Percentiles rank a stretch among this genome's conserved stretches.
Conservation (phyloP, 2,113 vertebrate genomes). For the Origma solitaria region DNA sequence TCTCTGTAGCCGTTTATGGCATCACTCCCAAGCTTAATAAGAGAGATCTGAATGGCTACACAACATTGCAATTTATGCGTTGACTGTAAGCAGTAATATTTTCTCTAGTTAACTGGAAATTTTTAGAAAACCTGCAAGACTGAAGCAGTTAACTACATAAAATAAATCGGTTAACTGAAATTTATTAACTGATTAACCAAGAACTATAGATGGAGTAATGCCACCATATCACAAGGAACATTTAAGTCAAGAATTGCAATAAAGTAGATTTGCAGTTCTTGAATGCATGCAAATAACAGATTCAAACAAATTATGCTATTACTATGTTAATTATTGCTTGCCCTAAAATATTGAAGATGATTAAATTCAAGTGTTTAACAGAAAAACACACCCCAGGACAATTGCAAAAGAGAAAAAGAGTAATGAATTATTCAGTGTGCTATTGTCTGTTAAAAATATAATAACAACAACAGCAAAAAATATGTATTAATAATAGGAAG, state of each 20-base stretch:
- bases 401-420: background rate
- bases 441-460: background rate
- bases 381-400: background rate
- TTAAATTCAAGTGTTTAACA: background rate
- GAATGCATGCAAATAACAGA: background rate
- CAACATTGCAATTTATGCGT: background rate
- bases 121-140: background rate
- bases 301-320: slow-evolving; percentile 5
- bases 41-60: background rate
- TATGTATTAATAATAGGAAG: background rate
- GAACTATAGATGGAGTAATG: background rate
- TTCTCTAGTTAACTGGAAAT: background rate
- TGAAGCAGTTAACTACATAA: background rate
- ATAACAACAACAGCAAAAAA: background rate
- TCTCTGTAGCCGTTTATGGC: background rate
- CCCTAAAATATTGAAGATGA: background rate
- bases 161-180: background rate
- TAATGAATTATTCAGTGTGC: background rate
- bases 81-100: background rate
- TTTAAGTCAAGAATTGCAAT: background rate
- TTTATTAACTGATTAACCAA: background rate
- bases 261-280: background rate
- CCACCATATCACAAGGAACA: background rate
- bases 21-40: background rate
- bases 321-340: background rate